Conservation (phyloP, 2,888 invertebrate genomes). For the Leucophora obtusa region DNA sequence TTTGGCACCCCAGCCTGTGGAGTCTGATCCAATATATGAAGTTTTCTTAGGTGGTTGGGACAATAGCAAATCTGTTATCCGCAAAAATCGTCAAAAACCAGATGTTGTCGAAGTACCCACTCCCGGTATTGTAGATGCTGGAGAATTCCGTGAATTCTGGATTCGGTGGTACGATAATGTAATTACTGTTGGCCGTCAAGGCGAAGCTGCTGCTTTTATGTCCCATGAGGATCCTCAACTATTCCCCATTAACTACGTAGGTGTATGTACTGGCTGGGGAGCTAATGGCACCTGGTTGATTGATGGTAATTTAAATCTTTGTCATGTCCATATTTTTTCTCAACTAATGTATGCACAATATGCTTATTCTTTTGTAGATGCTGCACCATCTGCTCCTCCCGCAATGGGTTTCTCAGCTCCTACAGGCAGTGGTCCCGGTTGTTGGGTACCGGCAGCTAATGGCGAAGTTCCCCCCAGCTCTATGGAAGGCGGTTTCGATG, state of each 20-base stretch:
- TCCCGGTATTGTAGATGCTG: slow-evolving; percentile 84
- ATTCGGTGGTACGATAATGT: slow-evolving; percentile 86
- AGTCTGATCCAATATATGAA: slow-evolving; percentile 89
- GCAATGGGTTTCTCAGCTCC: slow-evolving; percentile 71
- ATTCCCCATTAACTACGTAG: slow-evolving; percentile 86
- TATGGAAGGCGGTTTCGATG: slow-evolving; percentile 83
- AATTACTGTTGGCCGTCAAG: slow-evolving; percentile 86
- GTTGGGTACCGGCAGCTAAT: slow-evolving; percentile 82
- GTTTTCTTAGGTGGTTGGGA: slow-evolving; percentile 94
- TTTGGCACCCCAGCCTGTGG: slow-evolving; percentile 85
- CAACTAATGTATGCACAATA: background rate
- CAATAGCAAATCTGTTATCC: slow-evolving; percentile 90
- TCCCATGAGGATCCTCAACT: slow-evolving; percentile 85
- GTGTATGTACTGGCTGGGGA: slow-evolving; percentile 93
- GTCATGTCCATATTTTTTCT: background rate
- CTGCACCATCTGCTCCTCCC: slow-evolving; percentile 53
- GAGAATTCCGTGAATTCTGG: slow-evolving; percentile 91
- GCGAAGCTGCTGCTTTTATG: slow-evolving; percentile 86
- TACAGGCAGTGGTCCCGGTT: slow-evolving; percentile 76
- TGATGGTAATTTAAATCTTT: slow-evolving; percentile 81
- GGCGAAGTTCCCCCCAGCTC: slow-evolving; percentile 86
- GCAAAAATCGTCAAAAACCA: slow-evolving; percentile 87
- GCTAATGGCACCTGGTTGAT: slow-evolving; percentile 89
- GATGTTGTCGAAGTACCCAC: slow-evolving; percentile 86
- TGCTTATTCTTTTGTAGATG: slow-evolving; percentile 29